Evolutionary conservation across 1,140 invertebrate genomes (phyloP), one percentile per base, ranked within the genome.

Genomic region (Papilio machaon): DNA sequence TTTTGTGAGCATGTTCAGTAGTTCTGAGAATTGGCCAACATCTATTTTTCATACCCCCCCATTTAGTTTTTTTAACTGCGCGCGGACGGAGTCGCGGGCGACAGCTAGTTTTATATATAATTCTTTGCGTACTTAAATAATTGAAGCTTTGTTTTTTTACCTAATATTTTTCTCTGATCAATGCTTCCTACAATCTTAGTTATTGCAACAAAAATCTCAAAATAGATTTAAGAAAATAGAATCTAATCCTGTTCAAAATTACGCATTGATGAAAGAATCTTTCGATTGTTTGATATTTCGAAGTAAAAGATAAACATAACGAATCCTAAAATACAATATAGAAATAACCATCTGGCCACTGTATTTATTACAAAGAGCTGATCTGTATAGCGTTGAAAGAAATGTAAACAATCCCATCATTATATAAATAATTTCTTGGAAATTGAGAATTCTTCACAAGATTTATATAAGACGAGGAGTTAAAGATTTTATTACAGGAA

Each of bases 211-310:
- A 4, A n/a, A 70, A 70, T 70, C 13, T 70, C 23, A 23, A 64
- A 64, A 23, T 60, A 60, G 58, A 64, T 64, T 64, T 30, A 64
- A 64, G 19, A 64, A 30, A 30, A 70, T 60, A 60, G 58, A 19
- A 60, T 60, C 1, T 2, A 15, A 17, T 54, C 17, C 52, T 6
- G 52, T 9, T 23, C 4, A n/a, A 58, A 60, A 60, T 15, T 6
- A 58, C 60, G 15, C 30, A 35, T 70, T 38, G 30, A 64, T 8
- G 60, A 70, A 70, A 70, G 64, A 70, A 70, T 70, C 64, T 7
- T 64, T 35, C 30, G 64, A 70, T 70, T 70, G 64, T 70, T 70
- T 70, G 30, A 70, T 70, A 70, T 70, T 70, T 35, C 30, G 64
- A 70, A 35, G 30, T 70, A 38, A 38, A 70, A 30, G 13, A 38